Base-by-base conservation (phyloP, 2,797 vertebrate species). In the Alauda arvensis region DNA sequence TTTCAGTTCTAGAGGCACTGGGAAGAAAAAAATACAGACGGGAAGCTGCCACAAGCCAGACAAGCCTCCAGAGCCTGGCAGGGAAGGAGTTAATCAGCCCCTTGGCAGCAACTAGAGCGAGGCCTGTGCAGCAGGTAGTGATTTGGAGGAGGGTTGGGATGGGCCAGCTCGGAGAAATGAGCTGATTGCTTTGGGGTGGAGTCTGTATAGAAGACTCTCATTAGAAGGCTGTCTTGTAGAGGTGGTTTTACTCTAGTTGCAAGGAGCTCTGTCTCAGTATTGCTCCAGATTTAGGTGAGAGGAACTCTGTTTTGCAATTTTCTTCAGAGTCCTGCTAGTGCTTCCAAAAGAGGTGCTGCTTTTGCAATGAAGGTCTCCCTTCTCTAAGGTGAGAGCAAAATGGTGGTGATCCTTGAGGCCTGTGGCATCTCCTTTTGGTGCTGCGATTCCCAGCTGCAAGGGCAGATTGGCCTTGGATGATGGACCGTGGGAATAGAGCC, bases 201-300 rank as follows among this genome's bases (percentile, higher is more conserved):
- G 18, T 19, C 18, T 61, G 2, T 59, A 43, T 45, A 61, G 62
- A 67, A 42, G 40, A 6, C 16, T 26, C 16, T 49, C 39, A 40
- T 53, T 1, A 65, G 18, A 20, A 6, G 3, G 7, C 1, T 0
- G 7, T 1, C 0, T 0, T 68, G 5, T 6, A 1, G 12, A 0
- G 6, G 6, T 0, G 1, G n/a, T 0, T 7, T 45, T 61, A 20
- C 4, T 70, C 10, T n/a, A 12, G 2, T 9, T 17, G 6, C 0
- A 1, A 9, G 42, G 14, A 16, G 23, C 1, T 33, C 8, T 21
- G 20, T 1, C 1, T 51, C 0, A 1, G 33, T 9, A 8, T 42
- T 46, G 14, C 18, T 61, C 17, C 1, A 19, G 19, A 2, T n/a
- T 28, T 31, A 6, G 20, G 15, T 29, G 21, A 69, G 19, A 7